Percentiles rank a stretch among this genome's conserved stretches.
Conservation (phyloP, 2,888 invertebrate species). For the Metallyticus violacea region DNA sequence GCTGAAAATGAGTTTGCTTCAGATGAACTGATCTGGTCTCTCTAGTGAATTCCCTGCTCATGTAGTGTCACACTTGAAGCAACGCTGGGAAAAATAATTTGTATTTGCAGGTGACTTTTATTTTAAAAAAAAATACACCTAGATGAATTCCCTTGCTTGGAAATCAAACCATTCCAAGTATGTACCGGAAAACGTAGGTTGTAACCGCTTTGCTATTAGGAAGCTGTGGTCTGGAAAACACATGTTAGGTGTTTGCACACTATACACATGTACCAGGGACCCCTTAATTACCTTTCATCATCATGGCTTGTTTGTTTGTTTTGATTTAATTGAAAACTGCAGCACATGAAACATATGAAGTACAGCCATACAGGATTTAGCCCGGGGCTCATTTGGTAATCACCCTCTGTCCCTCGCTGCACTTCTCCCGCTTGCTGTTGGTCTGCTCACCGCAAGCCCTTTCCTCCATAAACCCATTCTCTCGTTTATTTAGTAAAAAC, state of each 20-base stretch:
- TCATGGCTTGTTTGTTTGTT: conserved; percentile 12
- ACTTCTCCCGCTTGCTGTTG: too few relatives aligned
- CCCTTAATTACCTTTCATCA: conserved; percentile 15
- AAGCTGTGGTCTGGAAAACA: not conserved
- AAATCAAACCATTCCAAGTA: not conserved
- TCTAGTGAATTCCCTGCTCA: too few relatives aligned
- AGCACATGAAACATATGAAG: conserved; percentile 13
- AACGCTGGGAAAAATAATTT: not conserved
- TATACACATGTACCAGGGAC: not conserved
- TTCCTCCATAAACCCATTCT: not conserved
- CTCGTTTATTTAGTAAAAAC: conserved; percentile 3
- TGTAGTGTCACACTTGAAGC: too few relatives aligned
- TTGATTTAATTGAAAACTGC: conserved; percentile 18
- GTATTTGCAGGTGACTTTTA: not conserved
- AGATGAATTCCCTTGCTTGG: not conserved
- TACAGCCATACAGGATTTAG: conserved; percentile 9
- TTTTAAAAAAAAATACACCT: not conserved
- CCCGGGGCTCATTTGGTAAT: conserved; percentile 7
- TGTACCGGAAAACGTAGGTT: not conserved
- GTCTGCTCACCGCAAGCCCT: not conserved
- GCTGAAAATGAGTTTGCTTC: too few relatives aligned
- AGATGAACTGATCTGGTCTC: too few relatives aligned
- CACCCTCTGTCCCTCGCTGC: not conserved
- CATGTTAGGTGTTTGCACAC: not conserved
- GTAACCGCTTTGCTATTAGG: not conserved